These are phyloP conservation scores for Empis livida DNA, from an alignment of 2,888 invertebrate species.

Conservation along the genomic window DNA sequence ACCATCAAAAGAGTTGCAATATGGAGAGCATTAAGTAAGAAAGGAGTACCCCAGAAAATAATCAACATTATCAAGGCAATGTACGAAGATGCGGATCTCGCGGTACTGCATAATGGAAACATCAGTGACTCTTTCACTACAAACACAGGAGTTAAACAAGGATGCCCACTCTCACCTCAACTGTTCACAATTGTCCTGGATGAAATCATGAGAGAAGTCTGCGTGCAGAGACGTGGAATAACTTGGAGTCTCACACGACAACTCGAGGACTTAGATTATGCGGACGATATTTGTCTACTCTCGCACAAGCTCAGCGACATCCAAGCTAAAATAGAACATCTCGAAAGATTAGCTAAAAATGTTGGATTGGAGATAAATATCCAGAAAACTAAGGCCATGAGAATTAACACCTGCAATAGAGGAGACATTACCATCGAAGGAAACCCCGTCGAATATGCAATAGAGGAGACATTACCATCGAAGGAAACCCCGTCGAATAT, in stretches of 20 bases:
- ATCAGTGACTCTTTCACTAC: background rate
- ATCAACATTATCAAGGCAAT: background rate
- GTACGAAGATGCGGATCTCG: background rate
- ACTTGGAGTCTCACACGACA: background rate
- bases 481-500: too few relatives aligned
- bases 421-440: background rate
- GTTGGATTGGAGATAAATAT: constrained; percentile 1
- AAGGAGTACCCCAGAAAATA: background rate
- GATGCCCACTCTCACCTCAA: background rate
- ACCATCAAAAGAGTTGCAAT: background rate
- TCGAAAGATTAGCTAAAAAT: background rate
- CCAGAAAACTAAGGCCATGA: constrained; percentile 2
- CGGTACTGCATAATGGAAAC: background rate
- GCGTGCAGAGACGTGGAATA: background rate
- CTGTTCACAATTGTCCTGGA: background rate
- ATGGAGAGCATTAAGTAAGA: background rate
- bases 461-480: too few relatives aligned
- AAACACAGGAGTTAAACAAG: background rate
- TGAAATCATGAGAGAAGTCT: background rate
- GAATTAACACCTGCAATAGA: background rate
- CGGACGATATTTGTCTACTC: constrained; percentile 1
- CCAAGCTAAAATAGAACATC: background rate
- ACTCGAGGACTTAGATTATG: background rate
- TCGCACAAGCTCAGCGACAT: constrained; percentile 1
- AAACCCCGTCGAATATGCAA: background rate